Evolutionary conservation across 2,888 invertebrate genomes (phyloP).

Genomic region (Meteorus cinctellus): DNA sequence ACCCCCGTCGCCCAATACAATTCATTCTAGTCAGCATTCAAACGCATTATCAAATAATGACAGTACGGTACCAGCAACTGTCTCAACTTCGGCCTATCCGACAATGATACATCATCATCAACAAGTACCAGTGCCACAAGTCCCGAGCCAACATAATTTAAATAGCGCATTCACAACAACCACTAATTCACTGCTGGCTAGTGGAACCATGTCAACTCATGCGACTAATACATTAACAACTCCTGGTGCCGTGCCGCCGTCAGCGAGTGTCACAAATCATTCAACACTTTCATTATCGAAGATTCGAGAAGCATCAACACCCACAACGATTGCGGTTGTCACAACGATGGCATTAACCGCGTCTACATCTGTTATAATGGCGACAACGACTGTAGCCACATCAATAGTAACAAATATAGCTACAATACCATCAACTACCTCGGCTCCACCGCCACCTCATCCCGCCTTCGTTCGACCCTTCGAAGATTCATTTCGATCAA

Average conservation of each 20-base stretch:
- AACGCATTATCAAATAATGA: conserved; percentile 61
- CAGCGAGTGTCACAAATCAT: conserved; percentile 53
- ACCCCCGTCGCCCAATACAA: conserved; percentile 62
- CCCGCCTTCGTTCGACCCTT: conserved; percentile 71
- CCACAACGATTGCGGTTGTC: conserved; percentile 46
- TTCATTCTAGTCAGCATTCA: conserved; percentile 70
- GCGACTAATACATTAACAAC: conserved; percentile 58
- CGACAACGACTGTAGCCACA: conserved; percentile 24
- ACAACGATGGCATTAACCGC: conserved; percentile 46
- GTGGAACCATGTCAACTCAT: conserved; percentile 72
- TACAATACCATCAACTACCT: conserved; percentile 33
- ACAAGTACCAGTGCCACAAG: conserved; percentile 47
- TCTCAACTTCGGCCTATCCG: conserved; percentile 48
- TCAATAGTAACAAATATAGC: conserved; percentile 4
- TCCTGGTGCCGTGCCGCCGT: conserved; percentile 53
- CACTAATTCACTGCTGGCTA: conserved; percentile 72
- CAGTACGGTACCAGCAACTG: conserved; percentile 49
- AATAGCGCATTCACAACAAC: conserved; percentile 73
- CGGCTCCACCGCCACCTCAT: conserved; percentile 51
- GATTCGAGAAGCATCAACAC: conserved; percentile 55
- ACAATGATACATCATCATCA: conserved; percentile 43
- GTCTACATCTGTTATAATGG: conserved; percentile 25
- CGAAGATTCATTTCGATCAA: conserved; percentile 68
- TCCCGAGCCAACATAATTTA: conserved; percentile 37
- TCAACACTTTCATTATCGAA: conserved; percentile 54